Conservation (phyloP, 2,113 vertebrate genomes). For the Paracanthobrama guichenoti region DNA sequence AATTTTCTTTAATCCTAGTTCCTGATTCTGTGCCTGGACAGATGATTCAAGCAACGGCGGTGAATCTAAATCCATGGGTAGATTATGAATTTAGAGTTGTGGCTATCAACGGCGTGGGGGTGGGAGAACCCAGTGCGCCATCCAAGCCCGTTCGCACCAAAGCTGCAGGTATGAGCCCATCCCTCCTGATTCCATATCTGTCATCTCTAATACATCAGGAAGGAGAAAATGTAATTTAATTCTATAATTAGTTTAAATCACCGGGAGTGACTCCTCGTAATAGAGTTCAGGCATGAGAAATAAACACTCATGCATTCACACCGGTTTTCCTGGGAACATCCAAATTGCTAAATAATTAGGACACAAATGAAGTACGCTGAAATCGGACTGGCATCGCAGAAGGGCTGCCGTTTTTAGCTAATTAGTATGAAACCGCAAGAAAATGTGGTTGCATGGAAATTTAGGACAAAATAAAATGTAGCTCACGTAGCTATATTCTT, state of each 20-base stretch:
- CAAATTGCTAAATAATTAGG: slow-evolving; percentile 50
- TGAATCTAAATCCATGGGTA: slow-evolving; percentile 75
- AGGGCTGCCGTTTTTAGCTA: slow-evolving; percentile 3
- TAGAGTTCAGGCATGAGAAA: slow-evolving; percentile 48
- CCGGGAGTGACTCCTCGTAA: slow-evolving; percentile 48
- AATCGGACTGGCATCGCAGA: slow-evolving; percentile 16
- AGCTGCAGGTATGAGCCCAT: slow-evolving; percentile 71
- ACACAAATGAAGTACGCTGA: slow-evolving; percentile 41
- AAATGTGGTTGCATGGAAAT: not conserved
- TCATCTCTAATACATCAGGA: slow-evolving; percentile 57
- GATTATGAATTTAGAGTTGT: slow-evolving; percentile 79
- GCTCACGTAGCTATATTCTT: not conserved
- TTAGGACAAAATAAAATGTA: not conserved
- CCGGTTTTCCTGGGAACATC: slow-evolving; percentile 28
- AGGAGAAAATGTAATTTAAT: slow-evolving; percentile 61
- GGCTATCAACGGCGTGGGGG: slow-evolving; percentile 75
- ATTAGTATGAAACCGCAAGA: not conserved
- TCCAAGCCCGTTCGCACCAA: slow-evolving; percentile 71
- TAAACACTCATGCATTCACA: slow-evolving; percentile 47
- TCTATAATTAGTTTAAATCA: slow-evolving; percentile 62
- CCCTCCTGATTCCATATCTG: slow-evolving; percentile 36
- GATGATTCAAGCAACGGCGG: slow-evolving; percentile 73
- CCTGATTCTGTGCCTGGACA: slow-evolving; percentile 77
- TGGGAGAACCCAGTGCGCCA: slow-evolving; percentile 74
- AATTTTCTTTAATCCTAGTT: slow-evolving; percentile 76